Evolutionary conservation across 2,797 vertebrate genomes (phyloP), one percentile per base, ranked within the genome.

Genomic region (Aldrovandia affinis): DNA sequence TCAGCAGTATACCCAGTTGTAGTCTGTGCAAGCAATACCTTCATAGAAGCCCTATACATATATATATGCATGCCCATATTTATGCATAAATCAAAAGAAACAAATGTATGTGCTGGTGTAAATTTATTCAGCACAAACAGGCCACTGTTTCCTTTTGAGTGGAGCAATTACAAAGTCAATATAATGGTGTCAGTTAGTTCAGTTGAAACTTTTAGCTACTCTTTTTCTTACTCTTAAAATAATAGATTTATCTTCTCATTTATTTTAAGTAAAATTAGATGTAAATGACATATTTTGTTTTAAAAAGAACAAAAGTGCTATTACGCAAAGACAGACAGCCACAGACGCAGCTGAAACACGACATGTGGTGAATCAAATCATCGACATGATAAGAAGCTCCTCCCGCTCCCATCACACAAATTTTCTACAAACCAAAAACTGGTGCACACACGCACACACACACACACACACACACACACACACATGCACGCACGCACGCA

Each of bases 161-260:
- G 92, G 87, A 94, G 93, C 90, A 91, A 92, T 93, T 93, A 95
- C 92, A 95, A 95, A 94, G 93, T 95, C 93, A 93, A 94, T 95
- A 94, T 92, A 95, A 94, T 96, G 94, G 94, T 94, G 92, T 96
- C 95, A 94, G 95, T 96, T 96, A 96, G 95, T 96, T 96, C 93
- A 92, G 90, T 94, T 95, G 92, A 94, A 93, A 94, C 93, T 95
- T 73, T 95, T 91, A 95, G 91, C 95, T 94, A 95, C 94, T 92
- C 94, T 94, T 92, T 92, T 94, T 95, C 93, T 94, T 95, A 96
- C 94, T 95, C 92, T 87, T 96, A 96, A 96, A 96, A 96, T 96
- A 95, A 96, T 95, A 94, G 87, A 95, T 95, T 95, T 94, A 93
- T 96, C 94, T 90, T 94, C 91, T 90, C 94, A 93, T 94, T 94